Percentiles rank a stretch among this genome's conserved stretches.
Evolutionary conservation across 2,888 invertebrate species (phyloP).

Genomic region (Unio pictorum): DNA sequence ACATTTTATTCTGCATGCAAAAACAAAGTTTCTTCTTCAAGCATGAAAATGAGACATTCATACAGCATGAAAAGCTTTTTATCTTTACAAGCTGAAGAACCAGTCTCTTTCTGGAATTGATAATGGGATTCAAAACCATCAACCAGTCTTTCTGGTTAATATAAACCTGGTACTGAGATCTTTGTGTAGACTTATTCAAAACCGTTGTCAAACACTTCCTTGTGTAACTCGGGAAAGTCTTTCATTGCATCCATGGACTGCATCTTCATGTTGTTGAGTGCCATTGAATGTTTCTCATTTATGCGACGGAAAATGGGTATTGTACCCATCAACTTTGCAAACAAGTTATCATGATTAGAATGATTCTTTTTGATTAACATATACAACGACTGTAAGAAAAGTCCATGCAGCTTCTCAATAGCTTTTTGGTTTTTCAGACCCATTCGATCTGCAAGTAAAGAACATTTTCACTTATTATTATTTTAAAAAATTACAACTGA

Average conservation of each 20-base stretch:
- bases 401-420: constrained; percentile 60
- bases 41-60: no score
- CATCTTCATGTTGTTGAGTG: constrained; percentile 67
- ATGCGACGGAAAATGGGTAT: constrained; percentile 59
- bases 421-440: constrained; percentile 57
- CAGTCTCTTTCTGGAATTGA: no score
- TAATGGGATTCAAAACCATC: no score
- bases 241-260: constrained; percentile 44
- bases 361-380: constrained; percentile 56
- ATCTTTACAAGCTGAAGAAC: no score
- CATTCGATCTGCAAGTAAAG: constrained; percentile 51
- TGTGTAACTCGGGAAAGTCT: constrained; percentile 64
- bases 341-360: constrained; percentile 54
- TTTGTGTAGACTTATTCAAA: background rate
- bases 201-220: constrained; percentile 59
- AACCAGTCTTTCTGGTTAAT: no score
- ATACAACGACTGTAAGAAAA: constrained; percentile 66
- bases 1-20: no score
- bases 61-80: no score
- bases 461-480: background rate
- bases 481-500: no score
- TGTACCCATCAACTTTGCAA: constrained; percentile 46
- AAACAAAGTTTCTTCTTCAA: no score
- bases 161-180: no score
- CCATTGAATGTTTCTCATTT: constrained; percentile 63